Evolutionary conservation across 2,888 invertebrate genomes (phyloP), one percentile per base, ranked within the genome.

Genomic region (Rhamphomyia laevipes): DNA sequence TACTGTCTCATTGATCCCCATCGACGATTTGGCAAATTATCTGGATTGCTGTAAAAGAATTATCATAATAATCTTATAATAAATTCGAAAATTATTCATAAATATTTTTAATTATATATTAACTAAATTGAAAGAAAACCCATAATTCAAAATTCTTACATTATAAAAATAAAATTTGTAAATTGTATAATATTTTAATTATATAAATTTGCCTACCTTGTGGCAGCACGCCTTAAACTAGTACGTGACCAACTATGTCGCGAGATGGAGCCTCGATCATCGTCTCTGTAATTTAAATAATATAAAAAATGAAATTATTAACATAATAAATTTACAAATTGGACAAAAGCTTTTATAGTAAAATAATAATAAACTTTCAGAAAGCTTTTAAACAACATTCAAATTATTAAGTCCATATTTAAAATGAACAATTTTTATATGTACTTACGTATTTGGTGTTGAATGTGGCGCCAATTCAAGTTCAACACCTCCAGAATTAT

Each of bases 231-330:
- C 62, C 89, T 74, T 46, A 90, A 73, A 64, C 90, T 90, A 44
- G 87, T 89, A 60, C 90, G 75, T 42, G 87, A 77, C 89, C 90
- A 89, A 47, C 87, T 83, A 67, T 89, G 85, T 62, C 90, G 77
- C 61, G 83, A 83, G 57, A 86, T 76, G 37, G 71, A 74, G 57
- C 70, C 74, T 55, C 75, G 65, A 53, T 77, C 78, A 58, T 77
- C 77, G 61, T 80, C 80, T 57, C 71, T 71, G 60, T 45, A 67
- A 43, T 38, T 7, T 37, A 38, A 38, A 38, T 16, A 17, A 17
- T 16, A 38, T 6, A 35, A n/a, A 35, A 35, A 35, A 35, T n/a
- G 5, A n/a, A n/a, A n/a, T n/a, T n/a, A n/a, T n/a, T n/a, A n/a
- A n/a, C n/a, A n/a, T n/a, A n/a, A n/a, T n/a, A n/a, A n/a, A n/a